A percentile compares a stretch with the other conserved stretches of the same genome.
phyloP scores from a whole-genome alignment of 2,113 vertebrate genomes.

The Microcebus jonahi region DNA sequence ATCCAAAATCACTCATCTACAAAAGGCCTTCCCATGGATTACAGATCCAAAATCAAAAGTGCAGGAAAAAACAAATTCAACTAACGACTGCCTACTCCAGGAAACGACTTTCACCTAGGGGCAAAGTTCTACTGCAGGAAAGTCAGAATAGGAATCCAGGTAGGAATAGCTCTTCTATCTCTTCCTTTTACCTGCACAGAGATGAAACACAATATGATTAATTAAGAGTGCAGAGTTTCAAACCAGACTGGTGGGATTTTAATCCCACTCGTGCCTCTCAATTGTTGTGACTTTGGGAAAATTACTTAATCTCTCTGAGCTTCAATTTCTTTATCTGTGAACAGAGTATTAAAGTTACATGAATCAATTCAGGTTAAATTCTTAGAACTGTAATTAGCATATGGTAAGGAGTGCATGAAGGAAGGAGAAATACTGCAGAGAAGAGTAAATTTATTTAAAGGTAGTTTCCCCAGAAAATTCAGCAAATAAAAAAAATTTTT shows the following conservation, averaged over 20 bases:
- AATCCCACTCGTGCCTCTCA: conserved; percentile 19
- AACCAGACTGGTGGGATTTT: conserved; percentile 11
- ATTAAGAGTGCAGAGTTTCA: not conserved
- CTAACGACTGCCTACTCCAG: not conserved
- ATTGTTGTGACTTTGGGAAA: conserved; percentile 38
- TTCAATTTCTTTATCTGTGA: conserved; percentile 54
- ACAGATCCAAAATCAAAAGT: not conserved
- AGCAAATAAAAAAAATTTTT: not conserved
- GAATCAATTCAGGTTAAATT: conserved; percentile 53
- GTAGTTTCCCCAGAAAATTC: too few species aligned
- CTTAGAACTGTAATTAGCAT: conserved; percentile 28
- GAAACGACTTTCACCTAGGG: not conserved
- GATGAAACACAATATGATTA: not conserved
- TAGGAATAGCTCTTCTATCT: not conserved
- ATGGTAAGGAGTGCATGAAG: not conserved
- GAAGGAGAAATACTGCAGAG: not conserved
- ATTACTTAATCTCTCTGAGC: conserved; percentile 48
- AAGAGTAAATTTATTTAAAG: not conserved
- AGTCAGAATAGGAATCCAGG: not conserved
- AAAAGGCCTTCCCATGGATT: not conserved
- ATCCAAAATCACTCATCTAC: not conserved
- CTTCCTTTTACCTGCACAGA: not conserved
- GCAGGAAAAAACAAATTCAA: conserved; percentile 30
- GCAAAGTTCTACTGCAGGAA: not conserved
- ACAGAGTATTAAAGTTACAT: not conserved